Percentiles rank a stretch among this genome's conserved stretches.
Conservation (phyloP, 2,113 vertebrate genomes). For the Tachuris rubrigastra region DNA sequence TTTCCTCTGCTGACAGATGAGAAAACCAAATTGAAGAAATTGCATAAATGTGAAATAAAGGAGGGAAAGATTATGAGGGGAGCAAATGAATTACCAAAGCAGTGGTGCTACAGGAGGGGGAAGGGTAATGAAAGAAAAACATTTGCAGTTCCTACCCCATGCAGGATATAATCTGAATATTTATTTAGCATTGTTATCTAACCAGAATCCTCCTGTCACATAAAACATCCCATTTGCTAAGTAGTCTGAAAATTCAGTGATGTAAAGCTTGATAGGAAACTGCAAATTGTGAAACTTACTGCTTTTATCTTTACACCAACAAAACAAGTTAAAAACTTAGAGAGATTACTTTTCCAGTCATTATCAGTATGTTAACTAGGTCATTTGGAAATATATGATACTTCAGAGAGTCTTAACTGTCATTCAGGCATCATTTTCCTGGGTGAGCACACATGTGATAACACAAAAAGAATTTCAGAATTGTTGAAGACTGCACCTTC, state of each 20-base stretch:
- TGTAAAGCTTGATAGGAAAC: conserved; percentile 29
- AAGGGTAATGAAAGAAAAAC: conserved; percentile 26
- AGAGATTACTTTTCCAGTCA: conserved; percentile 28
- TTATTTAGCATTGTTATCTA: conserved; percentile 22
- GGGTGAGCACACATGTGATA: conserved; percentile 15
- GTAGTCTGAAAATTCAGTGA: conserved; percentile 19
- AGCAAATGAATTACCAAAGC: conserved; percentile 23
- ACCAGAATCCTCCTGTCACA: conserved; percentile 16
- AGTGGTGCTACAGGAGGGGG: not conserved
- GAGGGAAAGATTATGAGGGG: not conserved
- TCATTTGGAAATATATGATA: conserved; percentile 46
- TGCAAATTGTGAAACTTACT: conserved; percentile 26
- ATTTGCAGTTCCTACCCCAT: conserved; percentile 12
- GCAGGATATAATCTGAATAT: not conserved
- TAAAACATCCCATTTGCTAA: conserved; percentile 43
- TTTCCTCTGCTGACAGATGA: conserved; percentile 33
- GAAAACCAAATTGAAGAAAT: conserved; percentile 37
- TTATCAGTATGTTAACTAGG: conserved; percentile 56
- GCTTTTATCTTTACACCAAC: conserved; percentile 56
- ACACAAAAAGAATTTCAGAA: conserved; percentile 8
- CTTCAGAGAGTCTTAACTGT: conserved; percentile 54
- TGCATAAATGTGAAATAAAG: conserved; percentile 45
- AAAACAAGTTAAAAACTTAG: conserved; percentile 47
- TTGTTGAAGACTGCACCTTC: not conserved
- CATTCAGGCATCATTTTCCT: conserved; percentile 32